Evolutionary conservation across 2,113 vertebrate species (phyloP).

Genomic region (Mustelus asterias): DNA sequence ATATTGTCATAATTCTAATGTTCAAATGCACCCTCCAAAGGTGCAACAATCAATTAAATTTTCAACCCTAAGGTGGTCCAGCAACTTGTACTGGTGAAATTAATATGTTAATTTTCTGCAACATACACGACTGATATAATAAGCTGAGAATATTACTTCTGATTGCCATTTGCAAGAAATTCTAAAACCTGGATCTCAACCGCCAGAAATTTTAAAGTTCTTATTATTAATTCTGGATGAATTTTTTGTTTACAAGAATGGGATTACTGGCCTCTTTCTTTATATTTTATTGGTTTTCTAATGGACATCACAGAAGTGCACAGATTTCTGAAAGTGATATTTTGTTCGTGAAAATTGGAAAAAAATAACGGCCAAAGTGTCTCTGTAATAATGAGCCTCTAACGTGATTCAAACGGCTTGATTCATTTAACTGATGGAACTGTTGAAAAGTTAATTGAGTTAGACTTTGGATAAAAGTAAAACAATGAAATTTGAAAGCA

Average conservation of each 20-base stretch:
- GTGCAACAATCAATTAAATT: neutral
- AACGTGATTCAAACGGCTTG: neutral
- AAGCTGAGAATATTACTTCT: neutral
- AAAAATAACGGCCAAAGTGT: neutral
- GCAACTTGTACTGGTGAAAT: neutral
- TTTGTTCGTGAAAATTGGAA: neutral
- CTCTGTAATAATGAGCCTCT: neutral
- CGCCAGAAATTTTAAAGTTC: neutral
- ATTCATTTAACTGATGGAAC: neutral
- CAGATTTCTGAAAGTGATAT: neutral
- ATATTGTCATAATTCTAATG: neutral
- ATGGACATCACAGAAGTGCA: neutral
- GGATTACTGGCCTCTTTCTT: neutral
- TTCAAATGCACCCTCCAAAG: neutral
- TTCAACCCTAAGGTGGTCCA: neutral
- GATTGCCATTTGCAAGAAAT: neutral
- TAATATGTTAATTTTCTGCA: neutral
- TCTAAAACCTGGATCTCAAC: neutral
- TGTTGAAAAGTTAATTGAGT: conserved; percentile 8
- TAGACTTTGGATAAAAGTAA: neutral
- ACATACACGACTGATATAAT: neutral
- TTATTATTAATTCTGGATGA: neutral
- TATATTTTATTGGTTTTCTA: neutral
- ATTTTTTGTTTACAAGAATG: neutral
- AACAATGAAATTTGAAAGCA: neutral